Conservation (phyloP, 64 coral and sea anemone species). For the Platygyra sinensis region DNA sequence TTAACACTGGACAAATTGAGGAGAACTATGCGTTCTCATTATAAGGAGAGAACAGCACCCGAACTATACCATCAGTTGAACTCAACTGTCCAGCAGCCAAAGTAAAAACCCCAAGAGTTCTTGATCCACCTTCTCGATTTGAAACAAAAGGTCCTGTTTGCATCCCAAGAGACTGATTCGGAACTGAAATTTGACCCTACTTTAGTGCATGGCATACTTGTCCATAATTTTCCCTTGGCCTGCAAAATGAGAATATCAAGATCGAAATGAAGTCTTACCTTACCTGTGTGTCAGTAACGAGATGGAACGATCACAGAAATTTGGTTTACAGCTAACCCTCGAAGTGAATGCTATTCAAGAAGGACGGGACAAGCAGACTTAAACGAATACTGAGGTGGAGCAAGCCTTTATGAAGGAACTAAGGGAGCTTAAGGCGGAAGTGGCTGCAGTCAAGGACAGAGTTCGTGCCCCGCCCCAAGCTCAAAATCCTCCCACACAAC, state of each 20-base stretch:
- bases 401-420: too few species aligned
- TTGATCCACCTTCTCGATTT: slow-evolving; percentile 45
- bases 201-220: slow-evolving; percentile 22
- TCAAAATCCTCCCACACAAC: too few species aligned
- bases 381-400: background rate
- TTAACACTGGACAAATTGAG: slow-evolving; percentile 22
- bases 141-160: too few species aligned
- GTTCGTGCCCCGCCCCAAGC: too few species aligned
- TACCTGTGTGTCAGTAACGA: too few species aligned
- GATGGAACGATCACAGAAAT: slow-evolving; percentile 7
- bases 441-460: too few species aligned
- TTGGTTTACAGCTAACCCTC: slow-evolving; percentile 14
- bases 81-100: slow-evolving; percentile 37
- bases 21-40: slow-evolving; percentile 28
- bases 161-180: slow-evolving; percentile 21
- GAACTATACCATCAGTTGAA: slow-evolving; percentile 52
- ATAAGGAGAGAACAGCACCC: slow-evolving; percentile 39
- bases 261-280: too few species aligned
- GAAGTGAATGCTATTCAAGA: too few species aligned
- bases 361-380: too few species aligned
- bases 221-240: too few species aligned
- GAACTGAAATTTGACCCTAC: slow-evolving; percentile 40
- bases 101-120: slow-evolving; percentile 52
- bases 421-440: too few species aligned
- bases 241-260: too few species aligned